phyloP scores from a whole-genome alignment of 2,888 invertebrate genomes.

The Zaprionus lineosus region DNA sequence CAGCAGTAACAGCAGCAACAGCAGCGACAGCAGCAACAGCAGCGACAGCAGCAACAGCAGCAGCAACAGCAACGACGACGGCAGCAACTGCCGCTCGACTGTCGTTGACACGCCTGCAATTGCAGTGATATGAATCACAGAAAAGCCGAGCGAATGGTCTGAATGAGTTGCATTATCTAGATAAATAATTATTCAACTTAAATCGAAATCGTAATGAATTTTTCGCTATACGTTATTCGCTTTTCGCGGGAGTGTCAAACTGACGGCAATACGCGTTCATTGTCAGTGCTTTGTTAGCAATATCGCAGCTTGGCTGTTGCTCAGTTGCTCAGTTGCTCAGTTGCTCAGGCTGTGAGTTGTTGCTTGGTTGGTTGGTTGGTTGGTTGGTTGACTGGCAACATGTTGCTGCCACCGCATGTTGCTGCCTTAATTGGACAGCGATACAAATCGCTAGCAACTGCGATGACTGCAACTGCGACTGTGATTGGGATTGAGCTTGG shows the following conservation, averaged over 20 bases:
- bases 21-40: conserved; percentile 30
- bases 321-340: too few relatives aligned
- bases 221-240: conserved; percentile 49
- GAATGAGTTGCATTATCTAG: conserved; percentile 72
- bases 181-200: conserved; percentile 79
- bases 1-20: conserved; percentile 18
- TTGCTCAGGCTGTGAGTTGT: too few relatives aligned
- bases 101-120: conserved; percentile 79
- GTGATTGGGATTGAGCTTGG: conserved; percentile 1
- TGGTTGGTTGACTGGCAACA: conserved; percentile 35
- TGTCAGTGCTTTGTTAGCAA: conserved; percentile 75
- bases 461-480: background rate
- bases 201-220: conserved; percentile 78
- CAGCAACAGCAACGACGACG: conserved; percentile 17
- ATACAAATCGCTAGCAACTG: conserved; percentile 63
- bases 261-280: conserved; percentile 68
- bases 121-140: conserved; percentile 80
- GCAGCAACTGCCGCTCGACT: conserved; percentile 49
- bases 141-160: conserved; percentile 17
- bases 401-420: conserved; percentile 65
- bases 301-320: conserved; percentile 50
- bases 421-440: conserved; percentile 74
- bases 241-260: conserved; percentile 73
- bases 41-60: conserved; percentile 35
- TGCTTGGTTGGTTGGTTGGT: conserved; percentile 11